A percentile compares a stretch with the other conserved stretches of the same genome.
Conservation (phyloP, 2,888 invertebrate species). For the Prosopocoilus inquinatus region DNA sequence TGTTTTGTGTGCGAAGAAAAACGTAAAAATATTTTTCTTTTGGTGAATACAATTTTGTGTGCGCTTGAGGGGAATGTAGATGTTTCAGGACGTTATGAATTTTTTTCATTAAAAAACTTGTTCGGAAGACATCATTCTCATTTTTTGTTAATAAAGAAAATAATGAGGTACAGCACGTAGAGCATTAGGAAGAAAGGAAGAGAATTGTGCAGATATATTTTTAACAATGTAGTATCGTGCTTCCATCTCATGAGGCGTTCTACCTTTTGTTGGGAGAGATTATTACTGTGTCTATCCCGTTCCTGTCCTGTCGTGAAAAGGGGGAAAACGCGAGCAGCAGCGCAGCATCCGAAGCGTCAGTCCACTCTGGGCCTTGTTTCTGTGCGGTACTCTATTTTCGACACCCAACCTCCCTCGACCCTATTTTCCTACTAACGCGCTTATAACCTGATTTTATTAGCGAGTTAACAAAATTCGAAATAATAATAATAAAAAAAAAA, state of each 20-base stretch:
- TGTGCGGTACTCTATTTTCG: conserved; percentile 40
- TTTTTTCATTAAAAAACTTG: too few species aligned
- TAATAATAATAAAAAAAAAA: too few species aligned
- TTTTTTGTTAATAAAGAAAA: too few species aligned
- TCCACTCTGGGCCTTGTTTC: conserved; percentile 46
- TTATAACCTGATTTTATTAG: conserved; percentile 22
- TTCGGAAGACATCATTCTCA: too few species aligned
- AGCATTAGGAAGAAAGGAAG: too few species aligned
- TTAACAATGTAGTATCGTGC: background rate
- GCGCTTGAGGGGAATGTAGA: too few species aligned
- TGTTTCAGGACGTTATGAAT: too few species aligned
- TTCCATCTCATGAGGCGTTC: background rate
- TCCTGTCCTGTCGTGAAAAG: background rate
- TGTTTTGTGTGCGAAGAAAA: too few species aligned
- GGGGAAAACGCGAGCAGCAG: conserved; percentile 6
- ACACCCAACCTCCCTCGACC: conserved; percentile 44
- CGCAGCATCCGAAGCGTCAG: conserved; percentile 29
- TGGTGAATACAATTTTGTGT: too few species aligned
- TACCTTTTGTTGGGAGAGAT: background rate
- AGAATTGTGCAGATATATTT: background rate
- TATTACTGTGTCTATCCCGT: background rate
- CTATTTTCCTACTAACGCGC: conserved; percentile 29
- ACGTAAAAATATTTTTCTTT: too few species aligned
- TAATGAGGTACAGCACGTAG: too few species aligned
- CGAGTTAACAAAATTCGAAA: background rate